Conservation (phyloP, 2,888 invertebrate species). For the Entomobrya proxima region DNA sequence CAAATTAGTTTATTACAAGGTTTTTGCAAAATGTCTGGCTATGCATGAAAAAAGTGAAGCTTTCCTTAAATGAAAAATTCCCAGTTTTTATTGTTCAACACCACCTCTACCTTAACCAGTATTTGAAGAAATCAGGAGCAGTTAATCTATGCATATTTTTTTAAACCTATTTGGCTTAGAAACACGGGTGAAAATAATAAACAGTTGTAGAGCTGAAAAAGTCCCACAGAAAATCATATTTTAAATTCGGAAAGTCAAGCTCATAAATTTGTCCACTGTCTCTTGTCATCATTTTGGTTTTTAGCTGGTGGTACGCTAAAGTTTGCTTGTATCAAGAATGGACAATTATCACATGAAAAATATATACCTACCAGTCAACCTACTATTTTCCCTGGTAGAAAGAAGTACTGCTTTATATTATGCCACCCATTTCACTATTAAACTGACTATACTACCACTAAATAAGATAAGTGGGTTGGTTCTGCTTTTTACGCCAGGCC, state of each 20-base stretch:
- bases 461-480: slow-evolving; percentile 37
- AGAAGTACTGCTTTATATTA: not conserved
- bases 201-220: not conserved
- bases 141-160: too few species aligned
- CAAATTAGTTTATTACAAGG: not conserved
- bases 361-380: not conserved
- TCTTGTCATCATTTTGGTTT: not conserved
- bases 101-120: not conserved
- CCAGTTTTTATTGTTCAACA: too few species aligned
- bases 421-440: not conserved
- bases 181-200: slow-evolving; percentile 7
- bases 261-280: slow-evolving; percentile 30
- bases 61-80: not conserved
- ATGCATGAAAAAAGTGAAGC: not conserved
- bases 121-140: too few species aligned
- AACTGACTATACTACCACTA: not conserved
- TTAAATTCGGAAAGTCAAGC: slow-evolving; percentile 35
- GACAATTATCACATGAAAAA: slow-evolving; percentile 21
- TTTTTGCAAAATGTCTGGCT: slow-evolving; percentile 2
- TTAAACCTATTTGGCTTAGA: not conserved
- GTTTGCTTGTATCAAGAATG: too few species aligned
- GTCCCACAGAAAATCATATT: not conserved
- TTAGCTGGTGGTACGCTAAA: not conserved
- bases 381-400: not conserved
- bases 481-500: not conserved